Conservation (phyloP, 2,113 vertebrate genomes). For the Corythornis cristatus region DNA sequence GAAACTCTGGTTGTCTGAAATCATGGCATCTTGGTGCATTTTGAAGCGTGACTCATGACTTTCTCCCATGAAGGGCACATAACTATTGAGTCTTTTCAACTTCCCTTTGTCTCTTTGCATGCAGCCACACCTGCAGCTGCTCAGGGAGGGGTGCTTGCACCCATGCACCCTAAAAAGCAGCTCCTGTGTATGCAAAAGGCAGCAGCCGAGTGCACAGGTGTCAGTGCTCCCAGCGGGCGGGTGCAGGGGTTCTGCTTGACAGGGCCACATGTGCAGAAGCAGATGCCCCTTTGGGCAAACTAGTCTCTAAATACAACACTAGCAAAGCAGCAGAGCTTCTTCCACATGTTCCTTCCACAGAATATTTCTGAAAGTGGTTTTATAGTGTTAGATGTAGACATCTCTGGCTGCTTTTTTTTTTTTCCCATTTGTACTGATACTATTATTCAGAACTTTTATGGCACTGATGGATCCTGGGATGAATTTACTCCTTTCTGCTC, state of each 20-base stretch:
- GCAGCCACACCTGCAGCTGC: slow-evolving; percentile 63
- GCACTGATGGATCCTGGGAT: not conserved
- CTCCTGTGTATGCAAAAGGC: slow-evolving; percentile 66
- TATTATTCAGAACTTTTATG: not conserved
- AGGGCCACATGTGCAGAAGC: not conserved
- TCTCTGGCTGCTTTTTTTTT: not conserved
- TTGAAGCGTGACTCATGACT: slow-evolving; percentile 32
- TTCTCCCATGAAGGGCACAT: slow-evolving; percentile 14
- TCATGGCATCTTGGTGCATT: not conserved
- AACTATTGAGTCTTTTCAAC: slow-evolving; percentile 18
- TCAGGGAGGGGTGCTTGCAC: slow-evolving; percentile 42
- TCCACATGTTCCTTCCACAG: not conserved
- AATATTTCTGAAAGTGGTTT: not conserved
- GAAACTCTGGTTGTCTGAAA: not conserved
- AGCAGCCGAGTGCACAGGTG: slow-evolving; percentile 54
- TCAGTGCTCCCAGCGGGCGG: slow-evolving; percentile 31
- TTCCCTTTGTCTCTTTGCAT: slow-evolving; percentile 61
- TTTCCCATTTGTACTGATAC: not conserved
- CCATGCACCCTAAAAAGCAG: slow-evolving; percentile 50
- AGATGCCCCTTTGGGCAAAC: slow-evolving; percentile 13
- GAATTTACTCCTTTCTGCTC: not conserved
- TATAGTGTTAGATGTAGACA: not conserved
- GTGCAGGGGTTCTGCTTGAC: slow-evolving; percentile 49
- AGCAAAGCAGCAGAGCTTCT: not conserved
- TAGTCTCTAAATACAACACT: not conserved